Conservation (phyloP, 2,888 invertebrate species). For the Asteroscopus sphinx region DNA sequence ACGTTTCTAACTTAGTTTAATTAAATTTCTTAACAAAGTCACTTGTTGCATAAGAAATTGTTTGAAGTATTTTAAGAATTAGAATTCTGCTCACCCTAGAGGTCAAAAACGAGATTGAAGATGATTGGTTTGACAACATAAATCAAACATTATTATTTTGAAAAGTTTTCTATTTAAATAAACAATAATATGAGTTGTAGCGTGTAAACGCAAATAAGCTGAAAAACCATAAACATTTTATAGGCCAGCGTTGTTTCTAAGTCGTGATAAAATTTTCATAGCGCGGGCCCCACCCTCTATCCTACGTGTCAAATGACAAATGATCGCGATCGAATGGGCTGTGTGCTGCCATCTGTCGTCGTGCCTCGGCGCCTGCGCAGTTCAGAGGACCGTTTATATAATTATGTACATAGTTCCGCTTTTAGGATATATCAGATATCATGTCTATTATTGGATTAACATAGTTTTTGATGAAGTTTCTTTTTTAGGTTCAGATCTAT, state of each 20-base stretch:
- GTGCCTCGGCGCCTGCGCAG: constrained; percentile 25
- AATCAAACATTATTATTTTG: background rate
- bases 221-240: constrained; percentile 13
- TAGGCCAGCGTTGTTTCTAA: constrained; percentile 2
- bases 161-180: background rate
- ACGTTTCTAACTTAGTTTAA: constrained; percentile 25
- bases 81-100: background rate
- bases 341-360: constrained; percentile 67
- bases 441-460: constrained; percentile 6
- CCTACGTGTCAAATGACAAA: constrained; percentile 53
- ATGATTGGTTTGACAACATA: background rate
- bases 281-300: constrained; percentile 44
- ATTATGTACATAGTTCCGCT: constrained; percentile 22
- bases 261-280: constrained; percentile 42
- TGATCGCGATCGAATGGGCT: constrained; percentile 37
- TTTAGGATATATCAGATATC: constrained; percentile 12
- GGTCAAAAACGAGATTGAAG: background rate
- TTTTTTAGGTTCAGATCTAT: background rate
- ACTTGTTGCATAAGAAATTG: too few relatives aligned
- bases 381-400: constrained; percentile 37
- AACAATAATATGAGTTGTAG: background rate
- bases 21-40: constrained; percentile 19
- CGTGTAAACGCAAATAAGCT: background rate
- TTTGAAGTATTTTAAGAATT: background rate
- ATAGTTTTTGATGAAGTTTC: background rate